Evolutionary conservation across 1,140 invertebrate genomes (phyloP), one percentile per base, ranked within the genome.

Genomic region (Aporrectodea caliginosa): DNA sequence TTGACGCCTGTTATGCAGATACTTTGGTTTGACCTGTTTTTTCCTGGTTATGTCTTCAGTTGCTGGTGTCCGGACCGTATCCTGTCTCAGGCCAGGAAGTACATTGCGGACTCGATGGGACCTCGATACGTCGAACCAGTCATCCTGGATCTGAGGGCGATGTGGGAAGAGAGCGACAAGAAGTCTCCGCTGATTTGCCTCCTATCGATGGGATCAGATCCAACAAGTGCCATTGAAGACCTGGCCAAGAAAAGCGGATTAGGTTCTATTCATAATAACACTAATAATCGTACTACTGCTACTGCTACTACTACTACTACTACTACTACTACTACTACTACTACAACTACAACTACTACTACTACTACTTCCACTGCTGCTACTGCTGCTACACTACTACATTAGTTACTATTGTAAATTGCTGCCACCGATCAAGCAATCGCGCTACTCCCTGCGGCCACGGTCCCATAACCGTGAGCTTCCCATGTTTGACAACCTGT

Each of bases 21-120:
- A n/a, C n/a, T n/a, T n/a, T n/a, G n/a, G n/a, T n/a, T n/a, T n/a
- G n/a, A n/a, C n/a, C n/a, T n/a, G n/a, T n/a, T n/a, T n/a, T n/a
- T n/a, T n/a, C n/a, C n/a, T n/a, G n/a, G n/a, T n/a, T n/a, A n/a
- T n/a, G n/a, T n/a, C n/a, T n/a, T n/a, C n/a, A n/a, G n/a, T n/a
- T n/a, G 94, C 0, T 98, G 95, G 95, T 97, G 95, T 89, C 96
- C 96, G 0, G 96, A 98, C 86, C 89, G 96, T 82, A 98, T 95
- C 2, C 90, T 98, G n/a, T 94, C 95, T 0, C 69, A 70, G 32
- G 94, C 95, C 0, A 93, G 93, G 84, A 94, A 93, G 83, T 98
- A 97, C 85, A 93, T 98, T 32, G 92, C 93, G 92, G 94, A 95
- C 87, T 94, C 95, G 0, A 89, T 98, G 1, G 96, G 96, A 0